phyloP scores from a whole-genome alignment of 2,888 invertebrate genomes.

The Lasioglossum vierecki region DNA sequence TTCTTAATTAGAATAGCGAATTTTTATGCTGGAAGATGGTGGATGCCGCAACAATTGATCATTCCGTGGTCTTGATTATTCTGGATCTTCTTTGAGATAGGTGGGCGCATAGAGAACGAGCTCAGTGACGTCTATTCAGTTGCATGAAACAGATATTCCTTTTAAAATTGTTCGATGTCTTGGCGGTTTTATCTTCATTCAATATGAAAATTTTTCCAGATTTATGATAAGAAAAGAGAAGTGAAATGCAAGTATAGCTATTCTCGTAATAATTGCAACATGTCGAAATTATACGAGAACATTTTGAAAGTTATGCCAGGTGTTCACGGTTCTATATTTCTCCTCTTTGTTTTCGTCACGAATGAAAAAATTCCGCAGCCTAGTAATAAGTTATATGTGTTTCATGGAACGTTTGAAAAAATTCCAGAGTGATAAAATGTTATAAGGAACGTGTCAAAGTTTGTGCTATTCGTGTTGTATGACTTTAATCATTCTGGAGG shows the following conservation, averaged over 20 bases:
- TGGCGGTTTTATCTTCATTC: neutral
- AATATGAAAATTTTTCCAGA: neutral
- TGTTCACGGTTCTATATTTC: neutral
- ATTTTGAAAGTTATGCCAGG: neutral
- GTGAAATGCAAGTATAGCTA: neutral
- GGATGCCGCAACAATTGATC: neutral
- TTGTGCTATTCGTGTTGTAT: neutral
- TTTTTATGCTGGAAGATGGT: neutral
- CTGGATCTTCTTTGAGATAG: neutral
- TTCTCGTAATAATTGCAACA: neutral
- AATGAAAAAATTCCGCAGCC: neutral
- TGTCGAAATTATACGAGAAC: neutral
- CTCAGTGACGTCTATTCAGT: too few relatives aligned
- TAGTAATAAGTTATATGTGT: neutral
- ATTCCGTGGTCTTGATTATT: neutral
- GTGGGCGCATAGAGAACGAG: neutral
- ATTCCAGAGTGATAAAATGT: neutral
- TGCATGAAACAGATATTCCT: too few relatives aligned
- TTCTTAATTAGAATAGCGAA: conserved; percentile 3
- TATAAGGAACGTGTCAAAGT: neutral
- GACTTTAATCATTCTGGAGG: neutral
- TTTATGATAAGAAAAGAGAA: too few relatives aligned
- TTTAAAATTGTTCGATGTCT: neutral
- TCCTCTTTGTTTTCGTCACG: neutral
- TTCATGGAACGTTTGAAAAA: neutral